Conservation (phyloP, 2,113 vertebrate genomes). For the Rhinogobius similis region DNA sequence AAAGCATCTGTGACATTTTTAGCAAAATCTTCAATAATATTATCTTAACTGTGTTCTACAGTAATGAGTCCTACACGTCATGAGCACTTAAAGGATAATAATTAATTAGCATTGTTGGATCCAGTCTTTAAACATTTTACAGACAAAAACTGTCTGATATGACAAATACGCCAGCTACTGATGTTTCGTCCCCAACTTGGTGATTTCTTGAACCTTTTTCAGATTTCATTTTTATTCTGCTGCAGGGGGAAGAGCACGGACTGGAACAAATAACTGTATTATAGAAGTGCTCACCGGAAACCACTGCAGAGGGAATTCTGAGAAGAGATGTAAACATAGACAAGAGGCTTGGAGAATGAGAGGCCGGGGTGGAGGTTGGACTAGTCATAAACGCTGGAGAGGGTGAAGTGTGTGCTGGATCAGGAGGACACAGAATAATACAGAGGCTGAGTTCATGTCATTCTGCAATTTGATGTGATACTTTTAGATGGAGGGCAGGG, state of each 20-base stretch:
- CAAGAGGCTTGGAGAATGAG: not conserved
- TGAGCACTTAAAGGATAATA: too few relatives aligned
- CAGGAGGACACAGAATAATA: not conserved
- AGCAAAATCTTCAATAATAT: too few relatives aligned
- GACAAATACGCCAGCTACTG: too few relatives aligned
- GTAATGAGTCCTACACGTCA: too few relatives aligned
- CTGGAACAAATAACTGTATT: not conserved
- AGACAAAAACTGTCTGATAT: too few relatives aligned
- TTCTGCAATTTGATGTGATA: not conserved
- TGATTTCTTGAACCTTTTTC: too few relatives aligned
- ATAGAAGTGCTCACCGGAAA: not conserved
- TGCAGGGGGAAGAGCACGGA: not conserved
- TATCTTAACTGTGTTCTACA: too few relatives aligned
- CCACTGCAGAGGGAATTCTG: not conserved
- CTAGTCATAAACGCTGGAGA: not conserved
- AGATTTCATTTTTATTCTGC: not conserved
- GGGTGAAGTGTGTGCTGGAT: not conserved
- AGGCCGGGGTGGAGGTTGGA: too few relatives aligned
- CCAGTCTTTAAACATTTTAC: too few relatives aligned
- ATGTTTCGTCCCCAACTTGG: too few relatives aligned
- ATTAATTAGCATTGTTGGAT: too few relatives aligned
- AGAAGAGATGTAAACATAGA: not conserved
- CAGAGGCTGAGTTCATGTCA: not conserved
- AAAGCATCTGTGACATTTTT: too few relatives aligned
- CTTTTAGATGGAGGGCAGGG: not conserved